Evolutionary conservation across 1,140 invertebrate species (phyloP), one percentile per base, ranked within the genome.

Genomic region (Acromyrmex heyeri): DNA sequence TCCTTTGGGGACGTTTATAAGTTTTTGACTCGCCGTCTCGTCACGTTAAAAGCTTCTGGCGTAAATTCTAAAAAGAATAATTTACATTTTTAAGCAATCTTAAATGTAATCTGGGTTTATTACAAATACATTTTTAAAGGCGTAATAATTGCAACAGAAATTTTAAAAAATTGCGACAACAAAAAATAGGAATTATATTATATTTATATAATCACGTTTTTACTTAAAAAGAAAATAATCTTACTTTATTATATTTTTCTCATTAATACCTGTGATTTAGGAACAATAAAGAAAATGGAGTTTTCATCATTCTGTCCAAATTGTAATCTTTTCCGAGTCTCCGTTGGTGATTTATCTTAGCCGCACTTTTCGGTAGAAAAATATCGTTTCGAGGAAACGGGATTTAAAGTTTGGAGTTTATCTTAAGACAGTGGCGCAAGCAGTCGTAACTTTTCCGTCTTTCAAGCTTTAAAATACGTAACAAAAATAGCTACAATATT

Each of bases 1-100:
- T 91, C 88, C 72, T 62, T 83, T 21, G 64, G 82, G 78, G 59
- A 88, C 83, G 81, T 90, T 91, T 73, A 86, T 90, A 87, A 87
- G 59, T 88, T 91, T 83, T 87, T 75, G 55, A 73, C 65, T 82
- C 18, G 70, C 69, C 62, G 64, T 77, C 75, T 72, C 67, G 34
- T 83, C 57, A 75, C 69, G 38, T 75, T 83, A 83, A 83, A 75
- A 83, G 69, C 79, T 50, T 24, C 69, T 24, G 57, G 38, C 27
- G 21, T 12, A 61, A 62, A 44, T 75, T 75, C 69, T 61, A n/a
- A 14, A 75, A 61, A 18, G 24, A 61, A 14, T 57, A 73, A 82
- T 83, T 73, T 73, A 10, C 55, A 8, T 73, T 75, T 83, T 75
- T 61, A 73, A 59, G 18, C 24, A 27, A 34, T 82, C 67, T 61